Percentiles rank a stretch among this genome's conserved stretches.
Conservation (phyloP, 92 coral and sea anemone species). For the Phymanthus crucifer region DNA sequence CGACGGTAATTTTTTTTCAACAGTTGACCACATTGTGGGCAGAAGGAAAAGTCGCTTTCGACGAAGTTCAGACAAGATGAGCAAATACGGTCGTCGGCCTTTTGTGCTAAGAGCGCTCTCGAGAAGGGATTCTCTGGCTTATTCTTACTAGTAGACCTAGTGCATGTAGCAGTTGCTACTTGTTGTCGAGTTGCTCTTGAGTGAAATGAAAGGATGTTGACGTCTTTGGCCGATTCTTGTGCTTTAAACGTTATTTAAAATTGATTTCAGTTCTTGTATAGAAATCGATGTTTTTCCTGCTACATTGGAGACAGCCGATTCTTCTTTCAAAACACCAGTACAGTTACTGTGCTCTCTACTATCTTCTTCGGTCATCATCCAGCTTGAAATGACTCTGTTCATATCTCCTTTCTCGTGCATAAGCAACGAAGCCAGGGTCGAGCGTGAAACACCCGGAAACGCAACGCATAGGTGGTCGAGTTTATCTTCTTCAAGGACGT, state of each 20-base stretch:
- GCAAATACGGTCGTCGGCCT: slow-evolving; percentile 3
- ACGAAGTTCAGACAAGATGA: background rate
- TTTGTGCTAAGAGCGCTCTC: background rate
- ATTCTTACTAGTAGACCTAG: background rate
- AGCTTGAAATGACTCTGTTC: background rate
- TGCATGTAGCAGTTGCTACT: background rate
- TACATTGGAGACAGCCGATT: background rate
- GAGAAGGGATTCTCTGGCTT: background rate
- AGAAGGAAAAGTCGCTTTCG: background rate
- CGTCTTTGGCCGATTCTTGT: background rate
- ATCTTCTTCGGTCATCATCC: background rate
- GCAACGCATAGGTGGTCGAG: background rate
- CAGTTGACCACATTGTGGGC: slow-evolving; percentile 4
- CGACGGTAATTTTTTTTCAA: slow-evolving; percentile 18
- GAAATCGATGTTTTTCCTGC: slow-evolving; percentile 11
- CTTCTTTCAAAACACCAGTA: background rate
- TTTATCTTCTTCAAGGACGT: background rate
- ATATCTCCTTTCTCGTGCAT: slow-evolving; percentile 5
- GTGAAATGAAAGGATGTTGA: background rate
- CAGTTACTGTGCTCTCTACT: background rate
- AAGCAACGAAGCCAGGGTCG: background rate
- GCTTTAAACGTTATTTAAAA: background rate
- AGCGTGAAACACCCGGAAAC: background rate
- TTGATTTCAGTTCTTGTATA: background rate
- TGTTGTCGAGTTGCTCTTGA: background rate